Percentiles rank a stretch among this genome's conserved stretches.
Evolutionary conservation across 2,888 invertebrate genomes (phyloP).

Genomic region (Caenorhabditis wallacei): DNA sequence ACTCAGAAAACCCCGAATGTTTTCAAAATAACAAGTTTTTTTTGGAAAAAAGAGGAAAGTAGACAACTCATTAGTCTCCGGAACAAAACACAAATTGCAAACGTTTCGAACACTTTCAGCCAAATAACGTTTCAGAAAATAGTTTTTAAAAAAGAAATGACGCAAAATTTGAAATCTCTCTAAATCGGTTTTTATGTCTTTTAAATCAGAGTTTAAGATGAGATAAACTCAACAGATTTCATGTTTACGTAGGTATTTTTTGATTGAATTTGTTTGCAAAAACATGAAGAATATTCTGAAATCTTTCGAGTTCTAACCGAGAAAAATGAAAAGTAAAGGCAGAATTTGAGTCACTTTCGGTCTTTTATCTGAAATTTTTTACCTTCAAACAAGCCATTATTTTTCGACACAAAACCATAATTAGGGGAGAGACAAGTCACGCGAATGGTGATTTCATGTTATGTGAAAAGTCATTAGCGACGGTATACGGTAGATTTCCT

Average conservation of each 20-base stretch:
- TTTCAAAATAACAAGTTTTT: slow-evolving; percentile 21
- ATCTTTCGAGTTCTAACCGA: slow-evolving; percentile 1
- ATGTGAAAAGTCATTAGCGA: neutral
- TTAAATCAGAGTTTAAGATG: slow-evolving; percentile 1
- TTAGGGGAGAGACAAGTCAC: slow-evolving; percentile 19
- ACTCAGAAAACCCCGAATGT: slow-evolving; percentile 2
- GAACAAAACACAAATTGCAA: slow-evolving; percentile 13
- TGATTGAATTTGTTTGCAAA: neutral
- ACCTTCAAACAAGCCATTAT: slow-evolving; percentile 7
- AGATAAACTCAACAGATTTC: neutral
- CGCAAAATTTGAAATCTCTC: slow-evolving; percentile 7
- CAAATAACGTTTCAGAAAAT: neutral
- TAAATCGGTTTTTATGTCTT: slow-evolving; percentile 2
- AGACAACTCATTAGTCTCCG: slow-evolving; percentile 24
- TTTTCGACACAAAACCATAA: slow-evolving; percentile 15
- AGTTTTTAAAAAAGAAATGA: slow-evolving; percentile 1
- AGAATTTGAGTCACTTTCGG: slow-evolving; percentile 9
- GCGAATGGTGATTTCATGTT: slow-evolving; percentile 21
- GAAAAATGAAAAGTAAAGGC: too few relatives aligned
- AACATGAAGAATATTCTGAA: neutral
- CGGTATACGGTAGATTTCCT: slow-evolving; percentile 10
- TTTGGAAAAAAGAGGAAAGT: neutral
- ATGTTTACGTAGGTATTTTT: slow-evolving; percentile 27
- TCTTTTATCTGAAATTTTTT: neutral
- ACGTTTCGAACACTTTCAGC: neutral